Evolutionary conservation across 2,797 vertebrate genomes (phyloP), one percentile per base, ranked within the genome.

Genomic region (Aldrovandia affinis): DNA sequence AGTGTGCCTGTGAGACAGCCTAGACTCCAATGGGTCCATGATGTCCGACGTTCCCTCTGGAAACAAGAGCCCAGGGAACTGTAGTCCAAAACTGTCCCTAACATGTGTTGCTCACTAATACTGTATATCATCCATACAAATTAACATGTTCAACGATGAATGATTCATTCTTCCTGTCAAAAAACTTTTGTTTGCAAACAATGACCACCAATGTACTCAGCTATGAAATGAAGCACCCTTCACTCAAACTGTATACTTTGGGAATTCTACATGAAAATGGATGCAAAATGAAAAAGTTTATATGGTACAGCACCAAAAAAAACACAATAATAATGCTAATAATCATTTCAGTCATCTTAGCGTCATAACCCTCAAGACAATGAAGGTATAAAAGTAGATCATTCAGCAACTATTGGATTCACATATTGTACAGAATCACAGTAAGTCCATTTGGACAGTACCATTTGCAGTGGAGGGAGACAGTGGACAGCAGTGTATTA

Each of bases 111-210:
- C 57, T 61, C 57, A 22, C 1, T 22, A 4, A 63, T 10, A 2
- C 63, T 30, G 28, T 33, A 8, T 7, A 1, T 8, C 30, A 33
- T n/a, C n/a, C 1, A n/a, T 30, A 33, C n/a, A 12, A 65, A 65
- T 65, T 10, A 65, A 65, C 63, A 30, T n/a, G 12, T 33, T 65
- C 28, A n/a, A n/a, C 47, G 33, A 81, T 83, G 22, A 57, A 65
- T 55, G 8, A 3, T 3, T 15, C n/a, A 25, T 18, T 73, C 55
- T 3, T 22, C 39, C 33, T 15, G 42, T 83, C 6, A 84, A 54
- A 61, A 63, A 57, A 52, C 2, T 20, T 86, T 33, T 33, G 2
- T 75, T 82, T 83, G 83, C 12, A 28, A 77, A 84, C 86, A 5
- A 0, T 77, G 73, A 44, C 18, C 44, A 6, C 36, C 39, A 42